phyloP scores from a whole-genome alignment of 2,797 vertebrate genomes.

The Parauchenoglanis ngamensis region DNA sequence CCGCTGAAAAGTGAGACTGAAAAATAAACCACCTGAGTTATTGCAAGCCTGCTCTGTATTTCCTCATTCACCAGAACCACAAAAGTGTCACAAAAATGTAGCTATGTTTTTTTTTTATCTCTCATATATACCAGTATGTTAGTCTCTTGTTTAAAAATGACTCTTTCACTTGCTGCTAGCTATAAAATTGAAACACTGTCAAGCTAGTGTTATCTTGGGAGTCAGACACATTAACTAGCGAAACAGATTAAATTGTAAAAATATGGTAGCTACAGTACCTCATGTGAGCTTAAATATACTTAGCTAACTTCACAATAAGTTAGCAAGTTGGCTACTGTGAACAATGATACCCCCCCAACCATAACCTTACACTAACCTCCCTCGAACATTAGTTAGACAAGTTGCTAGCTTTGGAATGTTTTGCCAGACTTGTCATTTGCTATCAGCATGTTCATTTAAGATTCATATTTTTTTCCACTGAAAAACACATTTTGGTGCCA shows the following conservation, averaged over 20 bases:
- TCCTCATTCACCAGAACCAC: no score
- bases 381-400: neutral
- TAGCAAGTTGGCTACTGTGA: neutral
- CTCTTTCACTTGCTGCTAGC: neutral
- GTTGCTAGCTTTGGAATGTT: neutral
- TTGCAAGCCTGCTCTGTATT: no score
- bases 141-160: neutral
- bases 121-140: neutral
- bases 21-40: no score
- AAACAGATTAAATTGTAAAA: neutral
- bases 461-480: neutral
- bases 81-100: neutral
- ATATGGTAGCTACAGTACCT: neutral
- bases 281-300: neutral
- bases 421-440: neutral
- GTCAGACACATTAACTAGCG: neutral
- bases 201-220: neutral
- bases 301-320: neutral
- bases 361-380: neutral
- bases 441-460: neutral
- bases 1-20: no score
- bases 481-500: neutral
- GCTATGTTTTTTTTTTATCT: neutral
- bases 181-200: neutral
- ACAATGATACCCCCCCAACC: no score